phyloP scores from a whole-genome alignment of 1,140 invertebrate species.

The Formica selysi region DNA sequence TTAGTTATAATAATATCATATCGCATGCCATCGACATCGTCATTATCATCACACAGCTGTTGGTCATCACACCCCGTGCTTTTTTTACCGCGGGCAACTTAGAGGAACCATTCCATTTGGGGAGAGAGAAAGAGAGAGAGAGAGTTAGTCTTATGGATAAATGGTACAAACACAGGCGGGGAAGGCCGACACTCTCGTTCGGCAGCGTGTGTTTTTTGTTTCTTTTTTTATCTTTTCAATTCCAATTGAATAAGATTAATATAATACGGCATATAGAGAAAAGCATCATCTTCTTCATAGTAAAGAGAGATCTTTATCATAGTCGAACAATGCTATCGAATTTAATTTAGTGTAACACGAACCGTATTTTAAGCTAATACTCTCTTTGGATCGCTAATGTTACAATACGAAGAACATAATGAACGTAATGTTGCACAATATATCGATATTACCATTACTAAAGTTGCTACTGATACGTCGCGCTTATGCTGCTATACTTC shows the following conservation, averaged over 20 bases:
- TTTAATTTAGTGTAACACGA: constrained; percentile 9
- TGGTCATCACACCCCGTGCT: constrained; percentile 78
- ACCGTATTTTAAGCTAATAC: neutral
- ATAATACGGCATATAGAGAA: too few relatives aligned
- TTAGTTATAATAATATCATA: constrained; percentile 77
- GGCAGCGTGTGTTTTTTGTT: constrained; percentile 43
- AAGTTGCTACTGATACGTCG: constrained; percentile 46
- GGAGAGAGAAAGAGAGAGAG: too few relatives aligned
- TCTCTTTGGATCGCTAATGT: constrained; percentile 40
- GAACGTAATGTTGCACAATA: constrained; percentile 44
- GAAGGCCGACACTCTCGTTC: constrained; percentile 58
- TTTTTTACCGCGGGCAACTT: constrained; percentile 77
- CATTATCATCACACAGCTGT: constrained; percentile 70
- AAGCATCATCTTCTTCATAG: neutral
- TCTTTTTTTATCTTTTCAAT: too few relatives aligned
- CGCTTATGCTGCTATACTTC: constrained; percentile 77
- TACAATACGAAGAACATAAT: constrained; percentile 49
- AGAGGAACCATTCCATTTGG: constrained; percentile 82
- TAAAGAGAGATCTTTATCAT: constrained; percentile 1
- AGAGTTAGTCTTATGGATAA: constrained; percentile 79
- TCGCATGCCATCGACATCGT: constrained; percentile 79
- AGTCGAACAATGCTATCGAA: constrained; percentile 38
- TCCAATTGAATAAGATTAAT: too few relatives aligned
- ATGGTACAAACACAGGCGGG: constrained; percentile 63
- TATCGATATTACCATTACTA: constrained; percentile 41